These are phyloP conservation scores for Ploceus nigricollis DNA, from an alignment of 2,113 vertebrate species.

Conservation along the genomic window DNA sequence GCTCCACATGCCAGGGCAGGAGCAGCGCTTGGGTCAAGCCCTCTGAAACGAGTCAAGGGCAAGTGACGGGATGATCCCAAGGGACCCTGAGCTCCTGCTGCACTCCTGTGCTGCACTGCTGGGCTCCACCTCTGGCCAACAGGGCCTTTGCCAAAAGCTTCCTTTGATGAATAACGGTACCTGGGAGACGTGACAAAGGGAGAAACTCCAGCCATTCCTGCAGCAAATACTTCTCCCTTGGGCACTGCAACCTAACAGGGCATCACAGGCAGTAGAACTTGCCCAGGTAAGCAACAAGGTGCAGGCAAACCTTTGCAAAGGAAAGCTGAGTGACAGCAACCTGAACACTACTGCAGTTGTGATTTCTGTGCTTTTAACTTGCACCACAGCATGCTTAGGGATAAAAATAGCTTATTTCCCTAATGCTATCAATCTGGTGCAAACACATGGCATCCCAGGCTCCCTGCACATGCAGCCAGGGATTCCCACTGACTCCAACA, in stretches of 20 bases:
- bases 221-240: background rate
- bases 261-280: background rate
- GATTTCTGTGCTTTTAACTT: background rate
- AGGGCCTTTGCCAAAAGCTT: background rate
- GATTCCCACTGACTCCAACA: background rate
- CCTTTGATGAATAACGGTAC: background rate
- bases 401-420: slow-evolving; percentile 2
- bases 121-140: background rate
- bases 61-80: background rate
- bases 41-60: slow-evolving; percentile 14
- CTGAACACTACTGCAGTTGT: background rate
- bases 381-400: background rate
- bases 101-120: background rate
- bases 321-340: background rate
- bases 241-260: background rate
- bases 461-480: background rate
- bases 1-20: slow-evolving; percentile 28
- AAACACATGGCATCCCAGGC: background rate
- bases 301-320: background rate
- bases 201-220: background rate
- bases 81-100: background rate
- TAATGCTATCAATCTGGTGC: background rate
- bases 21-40: slow-evolving; percentile 30
- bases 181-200: background rate
- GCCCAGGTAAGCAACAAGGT: background rate